Percentiles rank a stretch among this genome's conserved stretches.
Conservation (phyloP, 1,140 invertebrate genomes). For the Nymphalis io region DNA sequence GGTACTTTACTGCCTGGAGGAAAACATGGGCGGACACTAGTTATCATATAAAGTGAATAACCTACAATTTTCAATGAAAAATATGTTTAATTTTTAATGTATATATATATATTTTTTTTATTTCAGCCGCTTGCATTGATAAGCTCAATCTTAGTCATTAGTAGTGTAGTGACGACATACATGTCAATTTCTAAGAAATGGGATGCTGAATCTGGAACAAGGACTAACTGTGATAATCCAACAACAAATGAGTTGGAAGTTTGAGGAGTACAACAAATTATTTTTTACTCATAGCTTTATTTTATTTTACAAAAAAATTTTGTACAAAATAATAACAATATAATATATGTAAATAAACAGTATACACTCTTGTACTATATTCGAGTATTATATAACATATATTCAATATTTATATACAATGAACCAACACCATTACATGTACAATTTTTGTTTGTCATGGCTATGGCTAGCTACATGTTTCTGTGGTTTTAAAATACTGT, state of each 20-base stretch:
- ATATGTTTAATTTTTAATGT: no score
- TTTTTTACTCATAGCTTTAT: slow-evolving; percentile 6
- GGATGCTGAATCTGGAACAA: slow-evolving; percentile 35
- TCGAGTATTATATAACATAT: slow-evolving; percentile 26
- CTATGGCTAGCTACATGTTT: slow-evolving; percentile 38
- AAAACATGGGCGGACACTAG: no score
- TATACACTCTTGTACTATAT: slow-evolving; percentile 28
- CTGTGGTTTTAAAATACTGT: slow-evolving; percentile 53
- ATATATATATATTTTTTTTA: no score
- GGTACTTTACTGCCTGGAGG: no score
- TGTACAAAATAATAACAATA: slow-evolving; percentile 24
- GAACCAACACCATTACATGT: slow-evolving; percentile 39
- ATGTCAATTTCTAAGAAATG: slow-evolving; percentile 39
- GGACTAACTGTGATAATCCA: slow-evolving; percentile 13
- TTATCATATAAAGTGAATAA: no score
- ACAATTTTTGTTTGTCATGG: neutral
- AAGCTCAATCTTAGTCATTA: slow-evolving; percentile 35
- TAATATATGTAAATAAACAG: slow-evolving; percentile 13
- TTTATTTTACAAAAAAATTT: slow-evolving; percentile 3
- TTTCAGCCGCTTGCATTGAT: slow-evolving; percentile 44
- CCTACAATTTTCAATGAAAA: no score
- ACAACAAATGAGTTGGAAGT: slow-evolving; percentile 41
- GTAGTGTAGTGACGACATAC: slow-evolving; percentile 45
- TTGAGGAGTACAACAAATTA: slow-evolving; percentile 25
- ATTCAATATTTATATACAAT: slow-evolving; percentile 36